Conservation (phyloP, 2,888 invertebrate genomes). For the Cepaea hortensis region DNA sequence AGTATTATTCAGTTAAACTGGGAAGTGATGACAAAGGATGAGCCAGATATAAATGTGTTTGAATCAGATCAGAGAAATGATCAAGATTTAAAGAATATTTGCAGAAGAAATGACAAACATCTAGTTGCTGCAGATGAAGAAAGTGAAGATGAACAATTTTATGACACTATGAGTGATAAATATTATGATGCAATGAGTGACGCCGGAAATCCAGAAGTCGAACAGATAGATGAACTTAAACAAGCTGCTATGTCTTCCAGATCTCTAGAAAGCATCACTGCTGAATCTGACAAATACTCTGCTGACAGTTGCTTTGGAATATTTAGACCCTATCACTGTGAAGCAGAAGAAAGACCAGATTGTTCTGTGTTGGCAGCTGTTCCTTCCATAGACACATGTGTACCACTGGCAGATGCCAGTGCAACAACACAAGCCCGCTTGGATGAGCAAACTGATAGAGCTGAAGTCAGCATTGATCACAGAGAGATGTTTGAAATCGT, state of each 20-base stretch:
- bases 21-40: background rate
- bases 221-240: background rate
- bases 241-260: background rate
- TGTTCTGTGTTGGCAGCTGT: background rate
- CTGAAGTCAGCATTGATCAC: constrained; percentile 25
- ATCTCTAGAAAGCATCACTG: background rate
- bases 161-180: constrained; percentile 44
- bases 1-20: background rate
- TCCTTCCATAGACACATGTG: background rate
- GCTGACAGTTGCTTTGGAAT: background rate
- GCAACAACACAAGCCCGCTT: background rate
- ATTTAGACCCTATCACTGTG: background rate
- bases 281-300: background rate
- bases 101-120: background rate
- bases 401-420: background rate
- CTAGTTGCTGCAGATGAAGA: background rate
- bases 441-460: background rate
- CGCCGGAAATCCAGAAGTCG: background rate
- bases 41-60: background rate
- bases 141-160: constrained; percentile 39
- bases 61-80: background rate
- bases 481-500: constrained; percentile 10
- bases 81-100: background rate
- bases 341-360: background rate
- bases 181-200: constrained; percentile 46